Percentiles rank a stretch among this genome's conserved stretches.
Conservation (phyloP, 2,888 invertebrate genomes). For the Pseudolycoriella hygida region DNA sequence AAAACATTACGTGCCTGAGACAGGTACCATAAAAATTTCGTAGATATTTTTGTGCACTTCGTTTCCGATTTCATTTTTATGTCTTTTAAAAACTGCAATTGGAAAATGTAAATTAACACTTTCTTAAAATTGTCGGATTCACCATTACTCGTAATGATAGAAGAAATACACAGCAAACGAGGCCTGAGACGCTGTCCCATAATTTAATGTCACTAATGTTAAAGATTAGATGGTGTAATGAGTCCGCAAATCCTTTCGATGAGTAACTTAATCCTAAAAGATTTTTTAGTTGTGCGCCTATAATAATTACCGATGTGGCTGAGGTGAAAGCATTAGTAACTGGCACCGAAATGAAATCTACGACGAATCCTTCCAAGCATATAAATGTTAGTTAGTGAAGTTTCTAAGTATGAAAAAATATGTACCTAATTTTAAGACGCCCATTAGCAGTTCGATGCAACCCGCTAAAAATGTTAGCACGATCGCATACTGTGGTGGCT, state of each 20-base stretch:
- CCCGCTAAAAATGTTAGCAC: slow-evolving; percentile 64
- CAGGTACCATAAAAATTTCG: slow-evolving; percentile 49
- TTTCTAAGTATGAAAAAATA: not conserved
- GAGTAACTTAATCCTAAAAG: slow-evolving; percentile 50
- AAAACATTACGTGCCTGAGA: slow-evolving; percentile 66
- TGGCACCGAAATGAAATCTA: slow-evolving; percentile 68
- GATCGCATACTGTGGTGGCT: slow-evolving; percentile 55
- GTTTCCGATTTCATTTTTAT: slow-evolving; percentile 25
- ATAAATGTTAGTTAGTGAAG: slow-evolving; percentile 1
- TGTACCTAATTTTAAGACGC: slow-evolving; percentile 53
- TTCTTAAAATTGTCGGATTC: not conserved
- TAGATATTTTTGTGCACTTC: slow-evolving; percentile 24
- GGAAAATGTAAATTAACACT: not conserved
- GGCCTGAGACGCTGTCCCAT: slow-evolving; percentile 47
- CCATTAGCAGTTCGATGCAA: slow-evolving; percentile 60
- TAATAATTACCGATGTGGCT: slow-evolving; percentile 64
- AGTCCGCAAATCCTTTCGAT: slow-evolving; percentile 47
- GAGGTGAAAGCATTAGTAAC: slow-evolving; percentile 74
- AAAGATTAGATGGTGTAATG: slow-evolving; percentile 32
- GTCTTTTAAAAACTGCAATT: slow-evolving; percentile 42
- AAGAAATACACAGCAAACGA: slow-evolving; percentile 44
- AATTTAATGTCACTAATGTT: slow-evolving; percentile 33
- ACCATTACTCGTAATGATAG: slow-evolving; percentile 48
- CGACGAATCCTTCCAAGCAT: slow-evolving; percentile 47
- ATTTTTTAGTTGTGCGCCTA: slow-evolving; percentile 54